Percentiles rank a stretch among this genome's conserved stretches.
Evolutionary conservation across 2,797 vertebrate genomes (phyloP).

Genomic region (Lagodon rhomboides): DNA sequence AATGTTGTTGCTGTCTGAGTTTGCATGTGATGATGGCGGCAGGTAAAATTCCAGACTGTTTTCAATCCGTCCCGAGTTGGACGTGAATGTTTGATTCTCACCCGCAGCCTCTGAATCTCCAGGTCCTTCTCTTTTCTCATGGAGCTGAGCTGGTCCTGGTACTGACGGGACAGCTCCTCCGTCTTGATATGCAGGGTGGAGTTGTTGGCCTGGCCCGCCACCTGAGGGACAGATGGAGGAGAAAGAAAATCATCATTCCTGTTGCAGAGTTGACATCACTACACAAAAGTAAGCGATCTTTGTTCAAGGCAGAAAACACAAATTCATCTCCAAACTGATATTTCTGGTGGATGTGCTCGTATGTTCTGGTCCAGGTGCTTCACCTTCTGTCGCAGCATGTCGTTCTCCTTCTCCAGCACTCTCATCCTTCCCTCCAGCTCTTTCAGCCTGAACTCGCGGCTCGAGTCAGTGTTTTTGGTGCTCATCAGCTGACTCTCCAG

Average conservation of each 20-base stretch:
- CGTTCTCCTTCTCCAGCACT: slow-evolving; percentile 92
- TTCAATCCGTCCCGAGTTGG: no score
- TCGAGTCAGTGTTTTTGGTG: slow-evolving; percentile 82
- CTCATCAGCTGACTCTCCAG: slow-evolving; percentile 89
- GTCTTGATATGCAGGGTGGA: slow-evolving; percentile 88
- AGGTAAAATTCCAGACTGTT: neutral
- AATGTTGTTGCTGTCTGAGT: no score
- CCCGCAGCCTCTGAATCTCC: slow-evolving; percentile 91
- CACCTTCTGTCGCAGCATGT: slow-evolving; percentile 93
- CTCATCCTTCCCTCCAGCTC: slow-evolving; percentile 90
- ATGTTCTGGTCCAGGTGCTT: no score
- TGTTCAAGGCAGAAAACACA: no score
- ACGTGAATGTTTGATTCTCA: slow-evolving; percentile 55
- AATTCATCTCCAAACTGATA: no score
- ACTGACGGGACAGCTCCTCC: slow-evolving; percentile 91
- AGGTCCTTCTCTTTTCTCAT: slow-evolving; percentile 91
- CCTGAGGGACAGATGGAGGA: slow-evolving; percentile 58
- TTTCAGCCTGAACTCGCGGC: slow-evolving; percentile 90
- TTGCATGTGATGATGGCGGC: neutral
- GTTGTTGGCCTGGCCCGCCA: slow-evolving; percentile 83
- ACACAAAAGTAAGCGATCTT: no score
- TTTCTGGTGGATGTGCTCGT: no score
- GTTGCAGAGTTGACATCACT: no score
- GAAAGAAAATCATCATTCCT: neutral
- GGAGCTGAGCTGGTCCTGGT: slow-evolving; percentile 89